These are phyloP conservation scores for Sapajus apella DNA, from an alignment of 2,113 vertebrate species.

Conservation along the genomic window DNA sequence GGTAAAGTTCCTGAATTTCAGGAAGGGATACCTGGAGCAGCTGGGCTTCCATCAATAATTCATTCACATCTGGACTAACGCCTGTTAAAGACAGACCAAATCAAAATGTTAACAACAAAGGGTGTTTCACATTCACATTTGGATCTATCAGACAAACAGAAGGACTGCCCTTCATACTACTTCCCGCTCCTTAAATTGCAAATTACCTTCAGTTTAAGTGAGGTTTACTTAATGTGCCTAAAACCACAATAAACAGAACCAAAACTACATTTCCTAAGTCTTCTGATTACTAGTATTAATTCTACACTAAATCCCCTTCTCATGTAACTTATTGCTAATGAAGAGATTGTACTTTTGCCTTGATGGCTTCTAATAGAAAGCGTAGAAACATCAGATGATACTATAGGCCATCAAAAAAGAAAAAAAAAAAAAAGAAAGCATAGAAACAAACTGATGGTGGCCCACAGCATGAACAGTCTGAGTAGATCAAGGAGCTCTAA, in stretches of 20 bases:
- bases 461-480: too few species aligned
- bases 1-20: slow-evolving; percentile 93
- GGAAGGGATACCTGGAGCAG: slow-evolving; percentile 94
- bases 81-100: slow-evolving; percentile 80
- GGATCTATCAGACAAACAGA: background rate
- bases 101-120: background rate
- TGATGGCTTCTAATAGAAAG: background rate
- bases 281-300: too few species aligned
- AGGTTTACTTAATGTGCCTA: background rate
- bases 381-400: background rate
- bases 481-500: background rate
- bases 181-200: background rate
- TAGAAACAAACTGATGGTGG: background rate
- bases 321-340: background rate
- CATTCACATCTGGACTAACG: slow-evolving; percentile 91
- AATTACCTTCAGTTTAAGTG: background rate
- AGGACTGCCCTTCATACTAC: background rate
- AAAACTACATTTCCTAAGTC: background rate
- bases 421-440: background rate
- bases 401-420: too few species aligned
- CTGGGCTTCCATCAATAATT: slow-evolving; percentile 97
- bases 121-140: background rate
- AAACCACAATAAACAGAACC: background rate
- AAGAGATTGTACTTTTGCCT: background rate
- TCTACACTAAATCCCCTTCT: background rate